Percentiles rank a stretch among this genome's conserved stretches.
These are phyloP conservation scores for Netelia virgata DNA, from an alignment of 2,888 invertebrate species.

Conservation along the genomic window DNA sequence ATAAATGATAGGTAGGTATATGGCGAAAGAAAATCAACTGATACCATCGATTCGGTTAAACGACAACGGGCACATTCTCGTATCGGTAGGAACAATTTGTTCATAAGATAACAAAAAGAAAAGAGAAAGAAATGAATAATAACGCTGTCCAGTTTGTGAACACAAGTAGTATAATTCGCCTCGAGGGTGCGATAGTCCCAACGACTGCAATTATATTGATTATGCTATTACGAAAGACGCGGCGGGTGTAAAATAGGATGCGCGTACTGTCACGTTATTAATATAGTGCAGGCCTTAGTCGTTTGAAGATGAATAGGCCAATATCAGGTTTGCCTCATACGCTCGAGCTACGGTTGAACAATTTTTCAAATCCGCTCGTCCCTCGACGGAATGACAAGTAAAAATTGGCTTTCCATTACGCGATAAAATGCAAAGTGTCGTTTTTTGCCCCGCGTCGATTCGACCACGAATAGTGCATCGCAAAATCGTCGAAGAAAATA, in stretches of 20 bases:
- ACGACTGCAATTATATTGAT: conserved; percentile 43
- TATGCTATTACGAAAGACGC: conserved; percentile 37
- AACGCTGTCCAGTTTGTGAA: neutral
- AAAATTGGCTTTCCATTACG: too few species aligned
- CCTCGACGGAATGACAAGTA: neutral
- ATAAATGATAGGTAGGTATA: neutral
- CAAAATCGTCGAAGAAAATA: neutral
- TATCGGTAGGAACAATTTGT: neutral
- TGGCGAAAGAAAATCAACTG: neutral
- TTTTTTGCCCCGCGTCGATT: too few species aligned
- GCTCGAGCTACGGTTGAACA: neutral
- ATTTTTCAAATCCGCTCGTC: neutral
- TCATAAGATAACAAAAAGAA: neutral
- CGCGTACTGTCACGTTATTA: neutral
- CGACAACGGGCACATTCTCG: neutral
- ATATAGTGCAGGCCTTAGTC: neutral
- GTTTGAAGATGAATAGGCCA: neutral
- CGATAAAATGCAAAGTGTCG: too few species aligned
- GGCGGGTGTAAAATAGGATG: conserved; percentile 17
- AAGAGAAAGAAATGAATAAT: neutral
- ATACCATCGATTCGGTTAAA: neutral
- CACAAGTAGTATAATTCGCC: conserved; percentile 11
- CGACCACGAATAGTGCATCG: too few species aligned
- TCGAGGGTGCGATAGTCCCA: conserved; percentile 40
- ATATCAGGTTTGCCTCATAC: neutral